These are phyloP conservation scores for Steinernema khuongi DNA, from an alignment of 1,140 invertebrate genomes.

Conservation along the genomic window DNA sequence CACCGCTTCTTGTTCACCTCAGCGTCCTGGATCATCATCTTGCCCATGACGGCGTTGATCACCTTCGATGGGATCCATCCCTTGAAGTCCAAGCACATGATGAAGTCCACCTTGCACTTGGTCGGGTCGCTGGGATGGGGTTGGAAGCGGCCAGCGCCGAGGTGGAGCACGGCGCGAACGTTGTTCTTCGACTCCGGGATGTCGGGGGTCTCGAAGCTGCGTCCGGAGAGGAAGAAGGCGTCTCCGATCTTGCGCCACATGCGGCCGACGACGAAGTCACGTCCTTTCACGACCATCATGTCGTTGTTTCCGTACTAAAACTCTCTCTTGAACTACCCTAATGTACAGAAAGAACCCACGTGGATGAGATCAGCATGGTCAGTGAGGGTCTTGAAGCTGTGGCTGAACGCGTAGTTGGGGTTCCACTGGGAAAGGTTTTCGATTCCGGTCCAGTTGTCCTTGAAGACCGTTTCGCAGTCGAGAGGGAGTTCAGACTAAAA, in stretches of 20 bases:
- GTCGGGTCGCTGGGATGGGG: slow-evolving; percentile 3
- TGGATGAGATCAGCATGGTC: neutral
- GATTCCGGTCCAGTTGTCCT: slow-evolving; percentile 14
- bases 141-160: slow-evolving; percentile 1
- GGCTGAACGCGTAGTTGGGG: slow-evolving; percentile 5
- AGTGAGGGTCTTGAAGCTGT: slow-evolving; percentile 1
- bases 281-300: neutral
- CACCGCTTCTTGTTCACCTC: slow-evolving; percentile 6
- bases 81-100: slow-evolving; percentile 5
- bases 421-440: slow-evolving; percentile 3
- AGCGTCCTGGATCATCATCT: neutral
- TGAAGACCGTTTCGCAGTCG: neutral
- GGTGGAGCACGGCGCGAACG: neutral
- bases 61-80: neutral
- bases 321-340: neutral
- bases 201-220: neutral
- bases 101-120: slow-evolving; percentile 2
- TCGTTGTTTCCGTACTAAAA: neutral
- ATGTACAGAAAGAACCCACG: neutral
- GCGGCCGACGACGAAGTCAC: slow-evolving; percentile 1
- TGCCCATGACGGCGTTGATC: slow-evolving; percentile 4
- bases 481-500: slow-evolving; percentile 5
- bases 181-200: neutral
- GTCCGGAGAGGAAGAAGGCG: neutral
- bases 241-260: slow-evolving; percentile 9